These are phyloP conservation scores for Tetranychus piercei DNA, from an alignment of 2,888 invertebrate species.

Conservation along the genomic window DNA sequence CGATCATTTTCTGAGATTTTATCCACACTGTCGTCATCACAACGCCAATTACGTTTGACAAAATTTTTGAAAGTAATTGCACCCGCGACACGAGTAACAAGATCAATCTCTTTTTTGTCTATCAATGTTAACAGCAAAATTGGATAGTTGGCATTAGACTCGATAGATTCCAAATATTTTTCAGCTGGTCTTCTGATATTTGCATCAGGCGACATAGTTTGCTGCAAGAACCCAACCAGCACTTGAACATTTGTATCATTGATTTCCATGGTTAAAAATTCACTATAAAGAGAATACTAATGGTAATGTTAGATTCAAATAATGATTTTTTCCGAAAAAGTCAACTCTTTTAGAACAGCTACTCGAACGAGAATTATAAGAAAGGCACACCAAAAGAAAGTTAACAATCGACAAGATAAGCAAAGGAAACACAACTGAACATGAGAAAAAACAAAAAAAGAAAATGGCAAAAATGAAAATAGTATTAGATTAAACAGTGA, in stretches of 20 bases:
- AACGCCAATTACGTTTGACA: conserved; percentile 77
- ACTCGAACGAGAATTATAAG: too few species aligned
- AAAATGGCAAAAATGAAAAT: too few species aligned
- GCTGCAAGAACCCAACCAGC: conserved; percentile 46
- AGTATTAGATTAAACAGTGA: too few species aligned
- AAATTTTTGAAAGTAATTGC: conserved; percentile 92
- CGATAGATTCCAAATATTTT: conserved; percentile 71
- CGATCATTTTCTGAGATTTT: conserved; percentile 63
- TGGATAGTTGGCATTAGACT: conserved; percentile 74
- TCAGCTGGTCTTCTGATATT: conserved; percentile 75
- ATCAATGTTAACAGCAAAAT: conserved; percentile 64
- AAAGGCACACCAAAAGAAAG: too few species aligned
- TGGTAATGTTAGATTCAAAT: conserved; percentile 1
- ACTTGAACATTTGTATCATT: background rate
- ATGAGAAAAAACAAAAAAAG: too few species aligned
- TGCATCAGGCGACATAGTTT: conserved; percentile 67
- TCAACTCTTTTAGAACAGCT: background rate
- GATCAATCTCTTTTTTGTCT: conserved; percentile 49
- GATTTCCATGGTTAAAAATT: background rate
- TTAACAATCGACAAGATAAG: too few species aligned
- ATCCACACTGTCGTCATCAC: conserved; percentile 53
- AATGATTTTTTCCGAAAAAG: background rate
- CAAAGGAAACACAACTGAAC: too few species aligned
- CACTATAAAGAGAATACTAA: background rate
- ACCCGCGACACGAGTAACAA: conserved; percentile 66